Evolutionary conservation across 2,888 invertebrate genomes (phyloP), one percentile per base, ranked within the genome.

Genomic region (Pachymerium ferrugineum): DNA sequence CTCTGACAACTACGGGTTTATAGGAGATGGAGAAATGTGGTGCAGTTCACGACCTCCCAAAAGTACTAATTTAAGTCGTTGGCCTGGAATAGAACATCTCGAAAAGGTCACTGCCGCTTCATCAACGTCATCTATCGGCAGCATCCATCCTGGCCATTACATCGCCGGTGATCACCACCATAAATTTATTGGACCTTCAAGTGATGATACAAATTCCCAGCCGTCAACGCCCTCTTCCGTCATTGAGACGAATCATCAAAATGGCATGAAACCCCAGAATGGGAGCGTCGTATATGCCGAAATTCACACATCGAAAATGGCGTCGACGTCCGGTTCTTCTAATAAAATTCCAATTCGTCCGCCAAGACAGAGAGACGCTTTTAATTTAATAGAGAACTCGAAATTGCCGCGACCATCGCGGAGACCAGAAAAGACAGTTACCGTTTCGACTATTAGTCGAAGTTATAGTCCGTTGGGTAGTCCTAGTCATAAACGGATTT

Each of bases 161-260:
- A 68, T 73, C 31, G 73, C 73, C 33, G 68, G 73, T 4, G 68
- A 73, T 14, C 73, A 73, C 16, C 73, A 73, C 35, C 73, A 12
- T 1, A 33, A 42, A 6, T 73, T 31, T 67, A 73, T 73, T 22
- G 73, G 25, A 10, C 73, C 73, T 12, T 73, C 73, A 33, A 68
- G 67, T 35, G 68, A 35, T 33, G 73, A 71, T 3, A 38, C 35
- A 10, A 28, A 19, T 19, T 38, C 33, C 3, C 22, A 19, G 3
- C n/a, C 33, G 35, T 28, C 38, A 3, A 38, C 38, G 1, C 31
- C 16, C 69, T 69, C 69, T 8, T n/a, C 31, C 19, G 33, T 69
- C 10, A 12, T 19, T 19, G 69, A 69, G 1, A 19, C 33, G 10
- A 33, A 35, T 5, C 19, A 16, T 0, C 22, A 54, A 62, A 62